These are phyloP conservation scores for Nettapus auritus DNA, from an alignment of 2,113 vertebrate genomes.

Conservation along the genomic window DNA sequence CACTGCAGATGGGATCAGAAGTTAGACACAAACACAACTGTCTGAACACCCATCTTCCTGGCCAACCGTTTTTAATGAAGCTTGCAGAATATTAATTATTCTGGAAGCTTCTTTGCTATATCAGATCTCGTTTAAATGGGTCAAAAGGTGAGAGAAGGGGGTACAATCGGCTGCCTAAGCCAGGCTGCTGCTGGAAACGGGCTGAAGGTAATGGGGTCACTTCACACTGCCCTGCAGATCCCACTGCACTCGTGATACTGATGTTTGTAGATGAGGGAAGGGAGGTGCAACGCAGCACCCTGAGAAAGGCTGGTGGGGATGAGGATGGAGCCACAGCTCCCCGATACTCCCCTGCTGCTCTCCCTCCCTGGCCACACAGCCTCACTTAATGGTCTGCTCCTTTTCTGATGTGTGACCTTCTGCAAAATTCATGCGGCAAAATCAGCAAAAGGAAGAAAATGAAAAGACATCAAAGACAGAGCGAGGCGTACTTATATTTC, in stretches of 20 bases:
- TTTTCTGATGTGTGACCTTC: not conserved
- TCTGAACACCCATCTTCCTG: not conserved
- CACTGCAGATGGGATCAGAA: not conserved
- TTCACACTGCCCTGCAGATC: not conserved
- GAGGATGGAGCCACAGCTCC: not conserved
- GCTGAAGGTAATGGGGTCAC: not conserved
- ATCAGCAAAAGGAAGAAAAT: conserved; percentile 13
- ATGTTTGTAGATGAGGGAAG: not conserved
- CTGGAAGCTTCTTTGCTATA: not conserved
- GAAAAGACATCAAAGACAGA: conserved; percentile 18
- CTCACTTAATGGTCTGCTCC: not conserved
- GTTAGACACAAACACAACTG: not conserved
- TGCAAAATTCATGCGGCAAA: conserved; percentile 20
- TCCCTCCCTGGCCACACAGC: not conserved
- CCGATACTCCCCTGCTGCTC: rapidly evolving
- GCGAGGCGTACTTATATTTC: conserved; percentile 36
- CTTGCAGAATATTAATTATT: not conserved
- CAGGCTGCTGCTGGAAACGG: not conserved
- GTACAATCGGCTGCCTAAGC: not conserved
- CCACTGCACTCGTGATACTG: not conserved
- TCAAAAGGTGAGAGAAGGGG: not conserved
- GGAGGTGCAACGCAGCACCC: not conserved
- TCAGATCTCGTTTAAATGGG: not conserved
- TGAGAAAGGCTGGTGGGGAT: not conserved
- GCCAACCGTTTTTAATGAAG: not conserved